Base-by-base conservation (phyloP, 2,797 vertebrate species). In the Nyctalus aviator region DNA sequence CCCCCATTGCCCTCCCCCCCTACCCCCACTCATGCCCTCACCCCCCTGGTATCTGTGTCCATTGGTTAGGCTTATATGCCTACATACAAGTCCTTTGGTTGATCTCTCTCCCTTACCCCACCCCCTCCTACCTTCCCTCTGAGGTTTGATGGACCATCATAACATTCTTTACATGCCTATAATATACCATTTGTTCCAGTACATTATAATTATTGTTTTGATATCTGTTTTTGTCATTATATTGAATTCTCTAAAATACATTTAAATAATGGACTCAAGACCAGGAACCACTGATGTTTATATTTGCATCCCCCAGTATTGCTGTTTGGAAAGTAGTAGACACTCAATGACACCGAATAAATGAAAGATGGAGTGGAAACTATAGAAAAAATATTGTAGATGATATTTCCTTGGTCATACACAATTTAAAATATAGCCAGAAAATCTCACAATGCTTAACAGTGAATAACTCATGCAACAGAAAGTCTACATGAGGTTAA, bases 181-280 rank as follows among this genome's bases (percentile, higher is more conserved):
- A 89, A 7, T 21, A 10, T 15, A 35, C 41, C 1, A 44, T 10
- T 55, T 50, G 86, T 18, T 21, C 53, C 2, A 3, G 9, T 25
- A 18, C 5, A 18, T 79, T 21, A 1, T 21, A 62, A 77, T 71
- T n/a, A 69, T 32, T 95, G 32, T 90, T 93, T 94, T 78, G 11
- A 44, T 44, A 72, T 17, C 3, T 73, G 9, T n/a, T 62, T 91
- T 91, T 78, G 21, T 44, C 46, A 93, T 90, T 94, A 92, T 4
- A 55, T 12, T 68, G 12, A 68, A 41, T 23, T 77, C 30, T 87
- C 25, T 30, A 30, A 62, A 30, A 62, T 30, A 62, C 27, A 62
- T 62, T 62, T 30, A 11, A 62, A 30, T 62, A 27, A 62, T 62
- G 14, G 59, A 62, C 23, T 62, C 50, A 94, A 71, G 41, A 46